A percentile compares a stretch with the other conserved stretches of the same genome.
phyloP scores from a whole-genome alignment of 2,797 vertebrate genomes.

The Danio jaintianensis region DNA sequence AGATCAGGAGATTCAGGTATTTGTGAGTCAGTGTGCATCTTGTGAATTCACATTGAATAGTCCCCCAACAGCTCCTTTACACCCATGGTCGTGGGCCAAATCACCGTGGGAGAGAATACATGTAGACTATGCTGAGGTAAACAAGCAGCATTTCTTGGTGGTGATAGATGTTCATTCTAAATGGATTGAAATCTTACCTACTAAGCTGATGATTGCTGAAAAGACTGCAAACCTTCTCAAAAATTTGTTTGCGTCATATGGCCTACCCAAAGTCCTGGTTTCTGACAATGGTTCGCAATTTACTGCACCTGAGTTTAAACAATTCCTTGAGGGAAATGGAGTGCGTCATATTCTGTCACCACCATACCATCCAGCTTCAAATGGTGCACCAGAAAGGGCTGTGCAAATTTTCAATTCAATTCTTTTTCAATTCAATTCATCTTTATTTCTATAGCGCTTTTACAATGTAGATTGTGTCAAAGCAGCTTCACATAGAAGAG shows the following conservation, averaged over 20 bases:
- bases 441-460: too few species aligned
- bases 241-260: slow-evolving; percentile 11
- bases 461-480: too few species aligned
- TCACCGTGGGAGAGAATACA: slow-evolving; percentile 41
- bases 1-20: slow-evolving; percentile 8
- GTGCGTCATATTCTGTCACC: neutral
- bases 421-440: too few species aligned
- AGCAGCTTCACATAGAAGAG: too few species aligned
- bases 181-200: slow-evolving; percentile 17
- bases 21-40: neutral
- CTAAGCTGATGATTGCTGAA: slow-evolving; percentile 17
- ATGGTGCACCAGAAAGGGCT: neutral
- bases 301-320: slow-evolving; percentile 17
- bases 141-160: slow-evolving; percentile 34
- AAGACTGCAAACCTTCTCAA: slow-evolving; percentile 18
- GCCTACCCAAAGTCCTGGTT: slow-evolving; percentile 25
- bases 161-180: slow-evolving; percentile 36
- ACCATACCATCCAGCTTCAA: slow-evolving; percentile 17
- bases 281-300: slow-evolving; percentile 44
- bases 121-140: slow-evolving; percentile 31
- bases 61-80: slow-evolving; percentile 3
- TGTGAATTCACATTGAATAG: slow-evolving; percentile 27
- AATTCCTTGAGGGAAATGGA: slow-evolving; percentile 2
- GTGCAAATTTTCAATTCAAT: too few species aligned
- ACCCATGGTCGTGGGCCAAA: slow-evolving; percentile 39